Conservation (phyloP, 64 coral and sea anemone genomes). For the Acropora yongei region DNA sequence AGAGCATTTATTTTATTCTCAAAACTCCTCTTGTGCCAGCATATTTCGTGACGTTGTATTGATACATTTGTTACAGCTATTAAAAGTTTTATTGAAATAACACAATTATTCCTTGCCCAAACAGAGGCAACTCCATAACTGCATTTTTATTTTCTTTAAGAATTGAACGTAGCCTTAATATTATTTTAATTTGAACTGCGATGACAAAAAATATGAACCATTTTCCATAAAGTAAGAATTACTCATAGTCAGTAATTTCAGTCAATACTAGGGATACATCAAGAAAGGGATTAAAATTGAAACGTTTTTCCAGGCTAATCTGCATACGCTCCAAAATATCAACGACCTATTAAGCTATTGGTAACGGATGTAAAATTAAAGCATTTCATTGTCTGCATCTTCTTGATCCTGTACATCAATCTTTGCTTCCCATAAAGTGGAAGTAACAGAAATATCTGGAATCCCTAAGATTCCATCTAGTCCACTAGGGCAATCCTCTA, state of each 20-base stretch:
- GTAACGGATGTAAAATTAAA: too few species aligned
- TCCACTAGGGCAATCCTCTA: too few species aligned
- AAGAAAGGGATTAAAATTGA: not conserved
- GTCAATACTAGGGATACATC: not conserved
- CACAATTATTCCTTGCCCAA: not conserved
- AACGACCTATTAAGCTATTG: too few species aligned
- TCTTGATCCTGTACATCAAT: too few species aligned
- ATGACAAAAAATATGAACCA: not conserved
- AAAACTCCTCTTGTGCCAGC: slow-evolving; percentile 12
- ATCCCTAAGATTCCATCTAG: too few species aligned
- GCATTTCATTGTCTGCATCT: too few species aligned
- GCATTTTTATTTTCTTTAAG: not conserved
- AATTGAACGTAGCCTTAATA: not conserved
- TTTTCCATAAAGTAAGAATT: not conserved
- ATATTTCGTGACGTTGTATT: slow-evolving; percentile 5
- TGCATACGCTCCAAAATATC: too few species aligned
- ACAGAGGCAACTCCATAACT: not conserved
- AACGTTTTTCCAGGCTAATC: too few species aligned
- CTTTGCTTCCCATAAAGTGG: too few species aligned
- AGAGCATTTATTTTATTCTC: slow-evolving; percentile 31
- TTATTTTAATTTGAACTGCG: not conserved
- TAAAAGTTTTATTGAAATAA: slow-evolving; percentile 8
- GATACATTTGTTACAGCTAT: not conserved
- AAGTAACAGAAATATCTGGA: too few species aligned
- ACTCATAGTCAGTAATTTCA: not conserved